Conservation (phyloP, 2,888 invertebrate species). For the Anoncus sp. region DNA sequence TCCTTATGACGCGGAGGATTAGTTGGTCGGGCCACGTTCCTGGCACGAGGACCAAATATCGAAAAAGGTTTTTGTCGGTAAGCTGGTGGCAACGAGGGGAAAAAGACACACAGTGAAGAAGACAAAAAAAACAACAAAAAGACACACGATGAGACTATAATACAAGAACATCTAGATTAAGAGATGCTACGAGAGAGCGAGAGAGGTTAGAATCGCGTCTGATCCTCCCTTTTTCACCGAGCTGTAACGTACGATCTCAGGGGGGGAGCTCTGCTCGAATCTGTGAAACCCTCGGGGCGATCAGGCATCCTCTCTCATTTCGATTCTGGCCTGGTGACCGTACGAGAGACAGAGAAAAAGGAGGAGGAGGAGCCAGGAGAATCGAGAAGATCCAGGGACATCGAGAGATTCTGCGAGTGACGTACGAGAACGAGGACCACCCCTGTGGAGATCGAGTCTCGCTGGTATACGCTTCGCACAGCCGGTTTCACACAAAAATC, state of each 20-base stretch:
- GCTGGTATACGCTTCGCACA: slow-evolving; percentile 67
- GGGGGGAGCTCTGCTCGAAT: slow-evolving; percentile 55
- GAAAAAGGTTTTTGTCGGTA: slow-evolving; percentile 57
- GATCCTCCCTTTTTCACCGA: slow-evolving; percentile 50
- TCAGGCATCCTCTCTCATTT: slow-evolving; percentile 63
- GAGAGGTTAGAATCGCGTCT: slow-evolving; percentile 54
- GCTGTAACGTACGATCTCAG: slow-evolving; percentile 73
- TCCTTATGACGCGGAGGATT: slow-evolving; percentile 34
- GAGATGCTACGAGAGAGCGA: slow-evolving; percentile 72
- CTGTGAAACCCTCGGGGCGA: slow-evolving; percentile 51
- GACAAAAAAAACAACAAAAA: slow-evolving; percentile 52
- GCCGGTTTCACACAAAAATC: slow-evolving; percentile 80
- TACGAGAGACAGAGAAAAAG: slow-evolving; percentile 45
- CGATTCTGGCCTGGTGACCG: slow-evolving; percentile 56
- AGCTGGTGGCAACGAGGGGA: slow-evolving; percentile 58
- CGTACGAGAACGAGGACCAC: slow-evolving; percentile 80
- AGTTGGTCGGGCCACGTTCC: slow-evolving; percentile 36
- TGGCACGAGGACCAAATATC: slow-evolving; percentile 25
- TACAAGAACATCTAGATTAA: slow-evolving; percentile 76
- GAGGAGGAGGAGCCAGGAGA: slow-evolving; percentile 64
- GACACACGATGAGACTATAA: slow-evolving; percentile 47
- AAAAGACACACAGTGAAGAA: slow-evolving; percentile 45
- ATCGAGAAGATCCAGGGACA: slow-evolving; percentile 56
- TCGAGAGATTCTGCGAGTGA: slow-evolving; percentile 70
- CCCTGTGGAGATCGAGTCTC: slow-evolving; percentile 77